These are phyloP conservation scores for Oscarella lobularis DNA, from an alignment of 37 sponge, comb jelly and placozoan species.

Conservation along the genomic window DNA sequence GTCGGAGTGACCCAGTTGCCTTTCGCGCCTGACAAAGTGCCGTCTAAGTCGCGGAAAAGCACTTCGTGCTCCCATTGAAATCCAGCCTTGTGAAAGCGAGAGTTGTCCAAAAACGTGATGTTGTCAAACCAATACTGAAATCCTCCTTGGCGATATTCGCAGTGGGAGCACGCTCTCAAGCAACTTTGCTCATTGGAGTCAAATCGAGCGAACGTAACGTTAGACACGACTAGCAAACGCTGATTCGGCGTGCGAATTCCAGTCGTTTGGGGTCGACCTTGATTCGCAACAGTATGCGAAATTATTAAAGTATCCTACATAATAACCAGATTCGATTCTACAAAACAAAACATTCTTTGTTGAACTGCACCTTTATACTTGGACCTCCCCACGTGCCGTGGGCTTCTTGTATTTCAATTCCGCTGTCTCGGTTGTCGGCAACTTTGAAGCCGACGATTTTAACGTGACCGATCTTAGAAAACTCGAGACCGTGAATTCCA, in stretches of 20 bases:
- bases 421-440: constrained; percentile 68
- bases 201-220: constrained; percentile 84
- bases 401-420: constrained; percentile 68
- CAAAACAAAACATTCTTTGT: background rate
- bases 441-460: constrained; percentile 57
- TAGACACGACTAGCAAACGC: constrained; percentile 46
- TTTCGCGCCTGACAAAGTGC: constrained; percentile 30
- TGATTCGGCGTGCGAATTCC: constrained; percentile 71
- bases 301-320: constrained; percentile 43
- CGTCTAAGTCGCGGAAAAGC: constrained; percentile 38
- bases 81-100: constrained; percentile 28
- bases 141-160: constrained; percentile 69
- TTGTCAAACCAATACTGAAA: constrained; percentile 63
- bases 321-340: background rate
- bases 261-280: constrained; percentile 26
- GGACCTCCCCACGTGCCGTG: constrained; percentile 60
- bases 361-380: constrained; percentile 17
- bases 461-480: constrained; percentile 66
- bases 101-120: constrained; percentile 35
- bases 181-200: constrained; percentile 19
- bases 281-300: constrained; percentile 43
- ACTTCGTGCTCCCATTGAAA: constrained; percentile 24
- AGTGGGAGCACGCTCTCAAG: constrained; percentile 78
- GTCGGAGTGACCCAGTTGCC: constrained; percentile 48
- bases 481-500: constrained; percentile 81